Percentiles rank a stretch among this genome's conserved stretches.
Conservation (phyloP, 2,888 invertebrate species). For the Dicranocentrus wangi region DNA sequence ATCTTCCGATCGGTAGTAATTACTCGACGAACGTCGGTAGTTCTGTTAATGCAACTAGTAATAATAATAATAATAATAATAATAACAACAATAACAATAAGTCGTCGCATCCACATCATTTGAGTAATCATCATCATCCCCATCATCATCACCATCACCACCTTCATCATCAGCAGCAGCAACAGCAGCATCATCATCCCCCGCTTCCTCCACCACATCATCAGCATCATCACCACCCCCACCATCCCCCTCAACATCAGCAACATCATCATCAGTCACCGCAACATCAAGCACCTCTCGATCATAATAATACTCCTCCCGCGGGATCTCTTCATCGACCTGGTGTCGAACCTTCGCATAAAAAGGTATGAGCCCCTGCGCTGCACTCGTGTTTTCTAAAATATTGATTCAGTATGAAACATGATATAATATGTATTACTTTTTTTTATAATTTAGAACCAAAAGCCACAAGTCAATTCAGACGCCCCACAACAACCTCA, state of each 20-base stretch:
- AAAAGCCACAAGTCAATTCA: no score
- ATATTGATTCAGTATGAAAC: background rate
- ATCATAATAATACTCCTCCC: background rate
- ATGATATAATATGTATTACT: no score
- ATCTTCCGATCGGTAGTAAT: conserved; percentile 26
- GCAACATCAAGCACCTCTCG: background rate
- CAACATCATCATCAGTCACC: background rate
- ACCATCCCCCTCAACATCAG: conserved; percentile 1
- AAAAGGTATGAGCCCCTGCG: no score
- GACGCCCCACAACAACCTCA: no score
- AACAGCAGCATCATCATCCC: background rate
- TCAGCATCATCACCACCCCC: conserved; percentile 14
- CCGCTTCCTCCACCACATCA: conserved; percentile 11
- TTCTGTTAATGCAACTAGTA: background rate
- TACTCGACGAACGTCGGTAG: background rate
- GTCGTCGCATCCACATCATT: conserved; percentile 1
- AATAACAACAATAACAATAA: conserved; percentile 12
- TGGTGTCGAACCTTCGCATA: no score
- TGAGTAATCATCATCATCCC: conserved; percentile 14
- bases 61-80: conserved; percentile 13
- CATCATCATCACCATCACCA: conserved; percentile 21
- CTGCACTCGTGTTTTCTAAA: no score
- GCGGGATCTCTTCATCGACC: conserved; percentile 1
- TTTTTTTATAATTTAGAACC: no score
- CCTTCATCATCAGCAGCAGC: conserved; percentile 16